A percentile compares a stretch with the other conserved stretches of the same genome.
These are phyloP conservation scores for Alcedo quadribrachys DNA, from an alignment of 2,797 vertebrate species.

Conservation along the genomic window DNA sequence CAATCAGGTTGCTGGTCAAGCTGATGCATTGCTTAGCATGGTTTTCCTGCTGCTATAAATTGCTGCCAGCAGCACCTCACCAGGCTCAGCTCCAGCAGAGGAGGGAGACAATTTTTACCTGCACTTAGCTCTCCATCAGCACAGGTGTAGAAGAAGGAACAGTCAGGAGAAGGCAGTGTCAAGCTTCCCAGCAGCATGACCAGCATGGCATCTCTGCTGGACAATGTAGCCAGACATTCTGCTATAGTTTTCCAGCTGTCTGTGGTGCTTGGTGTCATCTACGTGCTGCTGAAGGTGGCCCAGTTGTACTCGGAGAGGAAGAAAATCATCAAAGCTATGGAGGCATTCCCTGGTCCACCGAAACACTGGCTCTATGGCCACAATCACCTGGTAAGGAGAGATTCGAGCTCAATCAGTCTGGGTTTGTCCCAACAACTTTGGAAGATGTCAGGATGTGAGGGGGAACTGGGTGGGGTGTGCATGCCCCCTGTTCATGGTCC, in stretches of 20 bases:
- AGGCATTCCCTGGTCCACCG: constrained; percentile 71
- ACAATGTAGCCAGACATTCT: neutral
- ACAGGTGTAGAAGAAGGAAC: neutral
- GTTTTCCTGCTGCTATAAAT: neutral
- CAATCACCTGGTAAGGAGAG: constrained; percentile 62
- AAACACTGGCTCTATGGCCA: constrained; percentile 78
- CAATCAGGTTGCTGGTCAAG: accelerated
- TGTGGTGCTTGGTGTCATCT: constrained; percentile 11
- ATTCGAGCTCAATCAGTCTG: neutral
- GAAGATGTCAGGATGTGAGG: neutral
- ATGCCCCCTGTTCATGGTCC: accelerated
- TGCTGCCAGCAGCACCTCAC: neutral
- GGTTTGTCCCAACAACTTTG: neutral
- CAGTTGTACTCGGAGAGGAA: constrained; percentile 40
- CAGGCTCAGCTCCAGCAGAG: neutral
- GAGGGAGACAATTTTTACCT: neutral
- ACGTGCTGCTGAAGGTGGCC: constrained; percentile 61
- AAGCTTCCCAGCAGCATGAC: accelerated
- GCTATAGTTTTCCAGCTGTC: neutral
- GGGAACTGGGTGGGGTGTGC: accelerated
- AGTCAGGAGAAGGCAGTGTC: neutral
- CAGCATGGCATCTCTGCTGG: neutral
- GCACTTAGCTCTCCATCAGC: neutral
- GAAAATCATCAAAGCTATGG: constrained; percentile 56
- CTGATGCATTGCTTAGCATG: accelerated